phyloP scores from a whole-genome alignment of 2,797 vertebrate genomes.

The Tinamus major region DNA sequence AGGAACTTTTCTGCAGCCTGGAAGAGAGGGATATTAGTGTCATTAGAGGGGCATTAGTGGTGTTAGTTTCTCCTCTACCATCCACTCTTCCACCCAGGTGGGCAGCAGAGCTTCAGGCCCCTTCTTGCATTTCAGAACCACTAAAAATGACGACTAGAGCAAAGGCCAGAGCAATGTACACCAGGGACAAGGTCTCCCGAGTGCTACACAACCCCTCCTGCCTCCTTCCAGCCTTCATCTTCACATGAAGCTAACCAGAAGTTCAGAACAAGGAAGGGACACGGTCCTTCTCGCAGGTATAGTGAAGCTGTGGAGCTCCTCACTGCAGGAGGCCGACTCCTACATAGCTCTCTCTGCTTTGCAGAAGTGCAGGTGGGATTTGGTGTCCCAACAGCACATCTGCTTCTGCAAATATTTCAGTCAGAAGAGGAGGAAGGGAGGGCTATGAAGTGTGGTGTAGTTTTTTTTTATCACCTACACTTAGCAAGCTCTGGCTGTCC shows the following conservation, averaged over 20 bases:
- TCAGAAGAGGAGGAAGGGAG: not conserved
- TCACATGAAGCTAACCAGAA: rapidly evolving
- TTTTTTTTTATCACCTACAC: not conserved
- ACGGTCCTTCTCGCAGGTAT: not conserved
- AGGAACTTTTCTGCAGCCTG: conserved; percentile 91
- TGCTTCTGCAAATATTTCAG: not conserved
- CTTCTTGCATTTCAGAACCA: not conserved
- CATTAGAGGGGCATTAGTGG: not conserved
- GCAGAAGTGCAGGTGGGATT: not conserved
- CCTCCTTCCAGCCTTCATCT: not conserved
- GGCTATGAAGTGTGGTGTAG: too few species aligned
- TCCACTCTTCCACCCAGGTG: not conserved
- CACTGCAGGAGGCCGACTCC: not conserved
- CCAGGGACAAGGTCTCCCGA: rapidly evolving
- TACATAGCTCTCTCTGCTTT: not conserved
- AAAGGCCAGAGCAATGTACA: not conserved
- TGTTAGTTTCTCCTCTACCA: not conserved
- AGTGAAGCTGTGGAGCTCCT: not conserved
- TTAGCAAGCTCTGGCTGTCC: not conserved
- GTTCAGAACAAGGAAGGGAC: not conserved
- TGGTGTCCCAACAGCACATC: not conserved
- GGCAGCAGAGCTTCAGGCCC: not conserved
- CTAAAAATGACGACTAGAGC: not conserved
- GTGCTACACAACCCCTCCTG: not conserved
- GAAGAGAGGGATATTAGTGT: not conserved